Conservation (phyloP, 37 sponge, comb jelly and placozoan species). For the Spongia lamella region DNA sequence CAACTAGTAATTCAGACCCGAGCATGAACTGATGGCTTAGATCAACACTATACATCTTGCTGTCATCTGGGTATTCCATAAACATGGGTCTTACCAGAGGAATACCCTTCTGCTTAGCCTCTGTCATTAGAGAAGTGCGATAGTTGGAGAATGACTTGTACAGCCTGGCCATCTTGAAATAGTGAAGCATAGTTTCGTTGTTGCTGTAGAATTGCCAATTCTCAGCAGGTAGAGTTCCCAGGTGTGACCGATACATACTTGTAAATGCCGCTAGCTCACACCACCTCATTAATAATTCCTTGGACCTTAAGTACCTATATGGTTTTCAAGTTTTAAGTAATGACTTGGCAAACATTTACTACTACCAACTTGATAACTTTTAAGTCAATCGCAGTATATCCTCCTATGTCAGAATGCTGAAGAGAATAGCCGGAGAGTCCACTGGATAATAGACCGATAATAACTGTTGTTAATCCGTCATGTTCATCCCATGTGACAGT, state of each 20-base stretch:
- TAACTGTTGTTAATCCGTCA: conserved; percentile 70
- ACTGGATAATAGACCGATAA: conserved; percentile 55
- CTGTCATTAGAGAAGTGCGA: conserved; percentile 46
- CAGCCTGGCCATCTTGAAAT: conserved; percentile 70
- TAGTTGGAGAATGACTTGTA: conserved; percentile 64
- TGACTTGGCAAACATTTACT: not conserved
- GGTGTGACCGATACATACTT: conserved; percentile 65
- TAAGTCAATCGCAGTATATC: conserved; percentile 63
- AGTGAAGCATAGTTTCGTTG: conserved; percentile 61
- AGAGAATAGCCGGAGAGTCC: conserved; percentile 69
- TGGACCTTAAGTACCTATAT: conserved; percentile 51
- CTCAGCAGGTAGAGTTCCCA: conserved; percentile 61
- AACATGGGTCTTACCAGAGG: conserved; percentile 67
- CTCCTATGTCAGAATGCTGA: conserved; percentile 81
- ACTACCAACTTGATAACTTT: conserved; percentile 20
- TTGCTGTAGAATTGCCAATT: conserved; percentile 73
- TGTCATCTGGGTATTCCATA: conserved; percentile 47
- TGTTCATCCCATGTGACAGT: conserved; percentile 72
- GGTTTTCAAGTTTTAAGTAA: not conserved
- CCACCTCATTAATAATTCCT: conserved; percentile 73
- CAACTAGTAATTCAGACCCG: conserved; percentile 71
- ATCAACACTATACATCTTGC: conserved; percentile 8
- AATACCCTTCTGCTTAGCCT: conserved; percentile 52
- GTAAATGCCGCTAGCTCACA: conserved; percentile 76
- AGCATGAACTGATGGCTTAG: conserved; percentile 65